Percentiles rank a stretch among this genome's conserved stretches.
Conservation (phyloP, 2,113 vertebrate genomes). For the Boleophthalmus pectinirostris region DNA sequence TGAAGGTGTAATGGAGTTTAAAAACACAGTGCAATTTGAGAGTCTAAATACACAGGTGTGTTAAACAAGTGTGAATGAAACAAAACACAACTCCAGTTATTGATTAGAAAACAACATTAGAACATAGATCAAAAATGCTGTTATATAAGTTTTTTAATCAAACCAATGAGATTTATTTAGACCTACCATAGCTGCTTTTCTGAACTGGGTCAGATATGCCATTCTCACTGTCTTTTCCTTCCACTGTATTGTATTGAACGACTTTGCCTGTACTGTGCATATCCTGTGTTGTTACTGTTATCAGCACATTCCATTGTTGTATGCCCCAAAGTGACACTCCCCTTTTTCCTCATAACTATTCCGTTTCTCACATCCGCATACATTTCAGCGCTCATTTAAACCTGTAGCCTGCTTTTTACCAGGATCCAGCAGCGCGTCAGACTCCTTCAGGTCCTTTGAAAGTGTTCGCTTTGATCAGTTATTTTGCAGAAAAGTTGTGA, state of each 20-base stretch:
- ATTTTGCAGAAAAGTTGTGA: conserved; percentile 28
- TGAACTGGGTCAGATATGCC: background rate
- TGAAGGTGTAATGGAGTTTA: too few species aligned
- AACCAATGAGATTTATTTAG: too few species aligned
- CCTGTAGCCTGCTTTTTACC: background rate
- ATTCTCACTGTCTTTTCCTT: conserved; percentile 16
- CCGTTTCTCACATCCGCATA: conserved; percentile 27
- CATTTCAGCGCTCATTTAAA: conserved; percentile 24
- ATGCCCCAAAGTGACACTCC: conserved; percentile 40
- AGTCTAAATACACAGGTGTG: too few species aligned
- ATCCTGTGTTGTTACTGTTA: conserved; percentile 42
- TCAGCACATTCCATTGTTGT: conserved; percentile 60
- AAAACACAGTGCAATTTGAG: too few species aligned
- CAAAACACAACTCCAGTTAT: too few species aligned
- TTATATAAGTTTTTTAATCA: too few species aligned
- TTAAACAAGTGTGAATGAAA: too few species aligned
- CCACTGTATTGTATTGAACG: background rate
- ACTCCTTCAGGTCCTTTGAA: conserved; percentile 1
- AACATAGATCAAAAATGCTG: too few species aligned
- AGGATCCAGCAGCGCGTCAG: background rate
- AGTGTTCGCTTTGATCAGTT: conserved; percentile 4
- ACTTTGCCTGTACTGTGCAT: conserved; percentile 10
- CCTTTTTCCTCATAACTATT: conserved; percentile 20
- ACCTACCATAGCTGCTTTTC: background rate
- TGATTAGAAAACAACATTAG: too few species aligned